Conservation (phyloP, 2,888 invertebrate species). For the Alviniconcha strummeri region DNA sequence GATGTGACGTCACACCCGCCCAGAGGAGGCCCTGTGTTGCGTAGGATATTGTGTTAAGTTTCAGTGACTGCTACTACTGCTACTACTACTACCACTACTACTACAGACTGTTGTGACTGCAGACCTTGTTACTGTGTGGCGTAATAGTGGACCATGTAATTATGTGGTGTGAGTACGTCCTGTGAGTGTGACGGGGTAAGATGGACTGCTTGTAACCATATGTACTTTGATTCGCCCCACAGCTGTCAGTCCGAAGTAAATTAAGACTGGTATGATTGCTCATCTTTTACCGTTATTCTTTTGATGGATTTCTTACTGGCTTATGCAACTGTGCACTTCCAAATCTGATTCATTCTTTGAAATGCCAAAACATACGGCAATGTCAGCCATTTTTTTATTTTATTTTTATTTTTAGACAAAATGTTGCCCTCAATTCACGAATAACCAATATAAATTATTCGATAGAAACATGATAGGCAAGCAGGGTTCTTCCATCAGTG, state of each 20-base stretch:
- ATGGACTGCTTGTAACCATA: background rate
- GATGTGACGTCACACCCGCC: too few relatives aligned
- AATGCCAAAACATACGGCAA: background rate
- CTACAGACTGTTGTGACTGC: too few relatives aligned
- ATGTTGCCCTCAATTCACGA: background rate
- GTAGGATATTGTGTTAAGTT: too few relatives aligned
- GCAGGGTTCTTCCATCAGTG: background rate
- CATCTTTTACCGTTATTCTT: slow-evolving; percentile 9
- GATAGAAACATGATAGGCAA: background rate
- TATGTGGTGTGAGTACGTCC: background rate
- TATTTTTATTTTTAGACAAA: background rate
- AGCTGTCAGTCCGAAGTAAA: slow-evolving; percentile 35
- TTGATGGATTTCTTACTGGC: slow-evolving; percentile 18
- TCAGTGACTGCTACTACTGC: too few relatives aligned
- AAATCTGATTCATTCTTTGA: background rate
- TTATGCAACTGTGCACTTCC: slow-evolving; percentile 24
- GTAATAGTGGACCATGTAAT: background rate
- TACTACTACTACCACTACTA: too few relatives aligned
- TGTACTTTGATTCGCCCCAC: slow-evolving; percentile 14
- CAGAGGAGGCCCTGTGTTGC: too few relatives aligned
- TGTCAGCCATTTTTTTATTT: background rate
- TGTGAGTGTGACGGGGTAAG: background rate
- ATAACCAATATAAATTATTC: background rate
- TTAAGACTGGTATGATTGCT: slow-evolving; percentile 30
- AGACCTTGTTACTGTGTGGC: background rate